phyloP scores from a whole-genome alignment of 2,113 vertebrate genomes.

The Hypomesus transpacificus region DNA sequence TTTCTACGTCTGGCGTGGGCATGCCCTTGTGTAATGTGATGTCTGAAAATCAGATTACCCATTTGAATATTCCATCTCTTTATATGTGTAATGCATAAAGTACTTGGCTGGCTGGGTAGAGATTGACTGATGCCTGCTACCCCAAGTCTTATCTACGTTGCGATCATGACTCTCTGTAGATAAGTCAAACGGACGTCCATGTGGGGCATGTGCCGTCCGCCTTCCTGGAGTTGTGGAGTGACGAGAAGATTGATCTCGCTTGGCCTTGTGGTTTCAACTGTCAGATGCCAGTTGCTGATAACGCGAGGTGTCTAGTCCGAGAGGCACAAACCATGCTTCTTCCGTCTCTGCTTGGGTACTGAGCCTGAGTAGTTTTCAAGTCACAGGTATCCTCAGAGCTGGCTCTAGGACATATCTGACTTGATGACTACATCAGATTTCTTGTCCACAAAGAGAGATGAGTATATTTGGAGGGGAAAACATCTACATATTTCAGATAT shows the following conservation, averaged over 20 bases:
- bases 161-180: constrained; percentile 30
- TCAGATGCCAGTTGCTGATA: constrained; percentile 46
- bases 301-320: constrained; percentile 51
- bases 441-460: constrained; percentile 39
- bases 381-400: constrained; percentile 70
- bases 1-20: constrained; percentile 67
- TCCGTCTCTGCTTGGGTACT: constrained; percentile 35
- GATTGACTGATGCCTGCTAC: constrained; percentile 40
- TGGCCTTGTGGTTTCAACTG: constrained; percentile 47
- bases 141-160: constrained; percentile 19
- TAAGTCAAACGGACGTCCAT: constrained; percentile 22
- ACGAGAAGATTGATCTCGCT: constrained; percentile 41
- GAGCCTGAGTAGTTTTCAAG: constrained; percentile 56
- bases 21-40: constrained; percentile 47
- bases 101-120: constrained; percentile 53
- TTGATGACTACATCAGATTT: constrained; percentile 56
- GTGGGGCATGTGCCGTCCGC: constrained; percentile 37
- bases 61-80: constrained; percentile 57
- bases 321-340: constrained; percentile 52
- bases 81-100: constrained; percentile 56
- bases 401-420: constrained; percentile 71
- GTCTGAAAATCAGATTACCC: constrained; percentile 1
- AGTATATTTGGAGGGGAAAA: constrained; percentile 6
- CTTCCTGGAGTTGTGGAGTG: constrained; percentile 40
- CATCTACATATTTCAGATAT: constrained; percentile 45